Conservation (phyloP, 2,888 invertebrate genomes). For the Apamea epomidion region DNA sequence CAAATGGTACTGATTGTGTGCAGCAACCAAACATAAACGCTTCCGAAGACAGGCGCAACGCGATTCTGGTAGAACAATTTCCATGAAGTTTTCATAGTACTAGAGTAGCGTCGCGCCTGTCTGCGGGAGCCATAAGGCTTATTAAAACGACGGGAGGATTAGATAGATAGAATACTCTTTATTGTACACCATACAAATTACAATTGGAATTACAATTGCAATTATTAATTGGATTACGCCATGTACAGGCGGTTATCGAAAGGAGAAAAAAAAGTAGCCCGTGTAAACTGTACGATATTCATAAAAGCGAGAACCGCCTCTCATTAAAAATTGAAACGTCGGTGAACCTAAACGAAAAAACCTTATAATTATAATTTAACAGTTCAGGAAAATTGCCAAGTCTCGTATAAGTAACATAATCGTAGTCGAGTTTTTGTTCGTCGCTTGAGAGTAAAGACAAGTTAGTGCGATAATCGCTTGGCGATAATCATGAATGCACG, state of each 20-base stretch:
- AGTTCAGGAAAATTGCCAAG: background rate
- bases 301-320: background rate
- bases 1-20: conserved; percentile 18
- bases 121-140: background rate
- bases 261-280: background rate
- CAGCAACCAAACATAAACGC: conserved; percentile 14
- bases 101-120: background rate
- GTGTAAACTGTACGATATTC: background rate
- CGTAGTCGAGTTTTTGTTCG: background rate
- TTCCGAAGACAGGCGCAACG: background rate
- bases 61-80: background rate
- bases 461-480: background rate
- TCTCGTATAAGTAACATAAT: background rate
- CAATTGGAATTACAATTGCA: too few species aligned
- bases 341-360: background rate
- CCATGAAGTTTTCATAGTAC: background rate
- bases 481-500: background rate
- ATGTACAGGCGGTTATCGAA: too few species aligned
- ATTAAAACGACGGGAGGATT: background rate
- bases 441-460: background rate
- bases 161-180: too few species aligned
- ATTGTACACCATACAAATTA: too few species aligned
- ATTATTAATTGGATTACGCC: too few species aligned
- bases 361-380: background rate
- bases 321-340: background rate